Conservation (phyloP, 1,140 invertebrate species). For the Druon quercuslanigerum region DNA sequence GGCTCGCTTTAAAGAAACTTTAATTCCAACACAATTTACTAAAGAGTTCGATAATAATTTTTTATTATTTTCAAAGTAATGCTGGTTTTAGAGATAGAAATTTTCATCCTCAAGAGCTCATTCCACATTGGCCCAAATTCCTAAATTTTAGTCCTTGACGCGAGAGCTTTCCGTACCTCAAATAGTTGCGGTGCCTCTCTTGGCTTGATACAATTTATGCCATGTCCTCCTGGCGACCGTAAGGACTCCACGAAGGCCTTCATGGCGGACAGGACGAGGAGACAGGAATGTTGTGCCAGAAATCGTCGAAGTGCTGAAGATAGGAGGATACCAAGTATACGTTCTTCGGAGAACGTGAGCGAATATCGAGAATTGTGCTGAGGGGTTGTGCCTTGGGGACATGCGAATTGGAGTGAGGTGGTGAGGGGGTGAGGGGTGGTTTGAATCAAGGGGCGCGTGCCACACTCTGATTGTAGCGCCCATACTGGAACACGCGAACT, state of each 20-base stretch:
- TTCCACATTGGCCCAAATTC: too few relatives aligned
- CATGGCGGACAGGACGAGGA: conserved; percentile 49
- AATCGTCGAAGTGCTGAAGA: conserved; percentile 47
- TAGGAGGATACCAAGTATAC: neutral
- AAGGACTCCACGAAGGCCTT: conserved; percentile 36
- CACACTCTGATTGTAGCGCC: conserved; percentile 64
- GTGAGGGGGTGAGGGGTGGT: conserved; percentile 35
- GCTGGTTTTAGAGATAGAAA: too few relatives aligned
- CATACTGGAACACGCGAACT: conserved; percentile 60
- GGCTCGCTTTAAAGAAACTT: too few relatives aligned
- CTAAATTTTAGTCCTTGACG: neutral
- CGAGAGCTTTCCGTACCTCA: neutral
- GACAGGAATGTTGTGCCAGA: conserved; percentile 51
- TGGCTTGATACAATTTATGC: conserved; percentile 20
- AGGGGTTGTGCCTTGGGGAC: conserved; percentile 43
- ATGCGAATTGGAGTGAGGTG: conserved; percentile 48
- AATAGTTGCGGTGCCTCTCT: neutral
- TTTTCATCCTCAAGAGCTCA: too few relatives aligned
- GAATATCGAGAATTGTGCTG: conserved; percentile 27
- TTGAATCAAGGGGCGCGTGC: conserved; percentile 59
- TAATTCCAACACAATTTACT: too few relatives aligned
- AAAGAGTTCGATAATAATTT: too few relatives aligned
- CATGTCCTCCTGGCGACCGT: neutral
- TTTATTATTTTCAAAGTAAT: too few relatives aligned
- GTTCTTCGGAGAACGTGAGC: neutral